These are phyloP conservation scores for Upupa epops DNA, from an alignment of 2,113 vertebrate species.

Conservation along the genomic window DNA sequence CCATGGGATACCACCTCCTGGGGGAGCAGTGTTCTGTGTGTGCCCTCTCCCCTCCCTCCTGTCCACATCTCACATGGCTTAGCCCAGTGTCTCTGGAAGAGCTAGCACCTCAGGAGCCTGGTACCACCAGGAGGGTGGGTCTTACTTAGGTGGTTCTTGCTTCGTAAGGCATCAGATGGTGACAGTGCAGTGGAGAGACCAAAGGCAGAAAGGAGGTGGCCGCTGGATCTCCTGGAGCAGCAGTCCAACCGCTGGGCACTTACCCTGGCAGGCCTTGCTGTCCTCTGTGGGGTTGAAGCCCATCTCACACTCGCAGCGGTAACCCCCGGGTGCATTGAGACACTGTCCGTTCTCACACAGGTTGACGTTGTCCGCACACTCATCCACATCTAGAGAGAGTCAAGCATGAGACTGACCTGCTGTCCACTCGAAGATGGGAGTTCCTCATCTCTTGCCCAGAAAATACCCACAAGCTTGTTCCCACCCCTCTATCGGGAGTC, in stretches of 20 bases:
- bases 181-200: not conserved
- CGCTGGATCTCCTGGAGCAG: not conserved
- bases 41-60: not conserved
- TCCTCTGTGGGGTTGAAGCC: slow-evolving; percentile 90
- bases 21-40: not conserved
- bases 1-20: not conserved
- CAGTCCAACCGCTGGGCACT: not conserved
- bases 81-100: not conserved
- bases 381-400: slow-evolving; percentile 83
- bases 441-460: not conserved
- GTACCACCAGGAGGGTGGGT: not conserved
- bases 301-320: slow-evolving; percentile 94
- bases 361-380: slow-evolving; percentile 89
- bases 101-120: not conserved
- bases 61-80: not conserved
- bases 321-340: slow-evolving; percentile 89
- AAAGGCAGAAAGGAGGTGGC: not conserved
- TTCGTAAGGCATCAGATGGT: not conserved
- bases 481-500: not conserved
- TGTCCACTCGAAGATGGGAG: accelerated
- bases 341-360: slow-evolving; percentile 94
- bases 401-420: not conserved
- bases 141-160: not conserved
- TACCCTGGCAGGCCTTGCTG: slow-evolving; percentile 90
- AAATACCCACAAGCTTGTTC: not conserved